Evolutionary conservation across 2,797 vertebrate species (phyloP).

Genomic region (Liparis tanakae): DNA sequence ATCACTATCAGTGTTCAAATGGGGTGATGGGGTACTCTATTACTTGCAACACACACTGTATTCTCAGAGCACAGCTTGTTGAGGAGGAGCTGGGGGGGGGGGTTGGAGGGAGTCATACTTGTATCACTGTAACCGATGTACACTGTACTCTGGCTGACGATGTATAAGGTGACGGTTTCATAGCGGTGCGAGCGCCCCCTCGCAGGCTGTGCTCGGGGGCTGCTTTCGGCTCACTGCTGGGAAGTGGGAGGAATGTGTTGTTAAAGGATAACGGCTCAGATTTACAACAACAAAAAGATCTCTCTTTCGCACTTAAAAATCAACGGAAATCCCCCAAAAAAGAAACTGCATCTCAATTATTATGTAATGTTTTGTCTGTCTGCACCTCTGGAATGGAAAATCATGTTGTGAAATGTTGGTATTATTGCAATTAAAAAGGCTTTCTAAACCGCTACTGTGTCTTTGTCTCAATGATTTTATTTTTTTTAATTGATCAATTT

Average conservation of each 20-base stretch:
- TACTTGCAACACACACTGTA: conserved; percentile 79
- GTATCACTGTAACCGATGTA: conserved; percentile 23
- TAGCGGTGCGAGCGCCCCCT: conserved; percentile 20
- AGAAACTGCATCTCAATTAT: conserved; percentile 53
- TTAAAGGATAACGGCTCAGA: conserved; percentile 53
- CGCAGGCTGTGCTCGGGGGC: conserved; percentile 68
- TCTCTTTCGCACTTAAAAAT: conserved; percentile 59
- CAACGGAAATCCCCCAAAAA: conserved; percentile 40
- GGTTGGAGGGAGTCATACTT: conserved; percentile 2
- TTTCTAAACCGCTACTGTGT: conserved; percentile 77
- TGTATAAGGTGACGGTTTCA: not conserved
- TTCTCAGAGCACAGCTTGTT: conserved; percentile 74
- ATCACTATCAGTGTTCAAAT: conserved; percentile 67
- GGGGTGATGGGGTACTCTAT: conserved; percentile 64
- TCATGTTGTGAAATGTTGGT: conserved; percentile 80
- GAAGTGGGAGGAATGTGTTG: conserved; percentile 81
- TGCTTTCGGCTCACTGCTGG: conserved; percentile 85
- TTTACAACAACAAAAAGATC: conserved; percentile 23
- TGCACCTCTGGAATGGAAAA: conserved; percentile 74
- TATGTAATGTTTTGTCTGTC: conserved; percentile 71
- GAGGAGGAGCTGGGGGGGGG: conserved; percentile 32
- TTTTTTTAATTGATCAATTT: not conserved
- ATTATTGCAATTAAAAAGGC: conserved; percentile 85
- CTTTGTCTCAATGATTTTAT: conserved; percentile 1
- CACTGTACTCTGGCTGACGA: conserved; percentile 14